phyloP scores from a whole-genome alignment of 2,888 invertebrate species.

The Zonitis immaculata region DNA sequence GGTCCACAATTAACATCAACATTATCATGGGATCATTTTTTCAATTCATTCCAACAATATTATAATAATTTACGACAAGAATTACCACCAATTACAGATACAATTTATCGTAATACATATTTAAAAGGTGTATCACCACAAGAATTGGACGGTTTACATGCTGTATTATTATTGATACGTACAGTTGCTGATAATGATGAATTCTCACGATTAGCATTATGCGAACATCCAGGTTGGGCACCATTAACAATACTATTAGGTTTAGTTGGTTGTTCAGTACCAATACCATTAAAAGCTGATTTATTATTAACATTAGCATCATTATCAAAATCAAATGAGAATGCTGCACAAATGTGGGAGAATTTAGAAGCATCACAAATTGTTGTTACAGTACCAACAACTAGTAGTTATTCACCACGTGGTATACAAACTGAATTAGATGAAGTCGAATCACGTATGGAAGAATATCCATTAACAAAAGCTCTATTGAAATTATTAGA shows the following conservation, averaged over 20 bases:
- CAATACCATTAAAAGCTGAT: conserved; percentile 79
- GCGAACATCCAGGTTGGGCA: conserved; percentile 86
- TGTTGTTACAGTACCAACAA: conserved; percentile 62
- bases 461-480: conserved; percentile 83
- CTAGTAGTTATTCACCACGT: conserved; percentile 59
- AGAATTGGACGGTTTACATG: conserved; percentile 80
- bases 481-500: conserved; percentile 74
- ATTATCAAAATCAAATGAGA: conserved; percentile 70
- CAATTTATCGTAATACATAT: conserved; percentile 53
- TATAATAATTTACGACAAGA: conserved; percentile 69
- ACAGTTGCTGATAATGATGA: conserved; percentile 76
- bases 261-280: conserved; percentile 80
- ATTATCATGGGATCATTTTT: conserved; percentile 83
- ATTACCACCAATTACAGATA: conserved; percentile 60
- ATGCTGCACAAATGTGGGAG: conserved; percentile 80
- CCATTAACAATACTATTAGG: conserved; percentile 76
- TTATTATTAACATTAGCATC: conserved; percentile 74
- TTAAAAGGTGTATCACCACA: conserved; percentile 68
- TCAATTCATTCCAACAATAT: conserved; percentile 69
- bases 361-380: conserved; percentile 78
- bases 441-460: conserved; percentile 86
- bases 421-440: conserved; percentile 80
- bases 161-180: conserved; percentile 73
- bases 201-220: conserved; percentile 73
- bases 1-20: conserved; percentile 40